Percentiles rank a stretch among this genome's conserved stretches.
Evolutionary conservation across 30 jellyfish, hydroid and myxozoan species (phyloP).

Genomic region (Turritopsis rubra): DNA sequence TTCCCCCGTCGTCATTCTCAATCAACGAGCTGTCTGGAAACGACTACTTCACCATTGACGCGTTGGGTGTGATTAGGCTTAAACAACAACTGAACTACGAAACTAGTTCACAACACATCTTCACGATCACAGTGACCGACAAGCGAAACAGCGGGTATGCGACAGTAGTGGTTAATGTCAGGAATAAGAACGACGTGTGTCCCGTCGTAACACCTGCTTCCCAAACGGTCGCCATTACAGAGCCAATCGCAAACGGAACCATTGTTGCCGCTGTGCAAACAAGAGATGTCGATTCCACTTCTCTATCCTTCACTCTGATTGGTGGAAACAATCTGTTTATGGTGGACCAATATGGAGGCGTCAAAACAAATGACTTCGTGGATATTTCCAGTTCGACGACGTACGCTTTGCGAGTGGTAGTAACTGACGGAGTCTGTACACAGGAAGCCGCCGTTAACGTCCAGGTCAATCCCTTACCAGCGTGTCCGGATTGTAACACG

Average conservation of each 20-base stretch:
- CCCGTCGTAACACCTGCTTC: slow-evolving; percentile 25
- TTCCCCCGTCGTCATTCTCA: slow-evolving; percentile 32
- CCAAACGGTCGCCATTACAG: slow-evolving; percentile 21
- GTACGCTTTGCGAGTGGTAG: slow-evolving; percentile 2
- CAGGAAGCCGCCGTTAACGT: not conserved
- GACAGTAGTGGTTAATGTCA: slow-evolving; percentile 30
- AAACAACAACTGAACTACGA: slow-evolving; percentile 57
- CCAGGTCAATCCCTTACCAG: slow-evolving; percentile 17
- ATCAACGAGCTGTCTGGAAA: slow-evolving; percentile 45
- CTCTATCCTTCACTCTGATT: not conserved
- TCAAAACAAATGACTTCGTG: slow-evolving; percentile 5
- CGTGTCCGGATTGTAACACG: slow-evolving; percentile 25
- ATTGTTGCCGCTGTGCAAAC: slow-evolving; percentile 37
- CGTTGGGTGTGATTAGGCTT: slow-evolving; percentile 49
- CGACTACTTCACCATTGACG: slow-evolving; percentile 42
- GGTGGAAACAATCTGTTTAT: slow-evolving; percentile 18
- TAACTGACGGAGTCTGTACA: slow-evolving; percentile 23
- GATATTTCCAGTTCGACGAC: slow-evolving; percentile 5
- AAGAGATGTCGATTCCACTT: not conserved
- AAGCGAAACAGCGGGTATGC: slow-evolving; percentile 19
- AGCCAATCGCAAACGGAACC: slow-evolving; percentile 12
- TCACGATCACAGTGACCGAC: slow-evolving; percentile 61
- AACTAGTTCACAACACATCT: slow-evolving; percentile 27
- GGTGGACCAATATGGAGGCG: slow-evolving; percentile 28
- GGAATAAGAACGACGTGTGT: slow-evolving; percentile 26